A percentile compares a stretch with the other conserved stretches of the same genome.
These are phyloP conservation scores for Crotophaga sulcirostris DNA, from an alignment of 2,113 vertebrate species.

Conservation along the genomic window DNA sequence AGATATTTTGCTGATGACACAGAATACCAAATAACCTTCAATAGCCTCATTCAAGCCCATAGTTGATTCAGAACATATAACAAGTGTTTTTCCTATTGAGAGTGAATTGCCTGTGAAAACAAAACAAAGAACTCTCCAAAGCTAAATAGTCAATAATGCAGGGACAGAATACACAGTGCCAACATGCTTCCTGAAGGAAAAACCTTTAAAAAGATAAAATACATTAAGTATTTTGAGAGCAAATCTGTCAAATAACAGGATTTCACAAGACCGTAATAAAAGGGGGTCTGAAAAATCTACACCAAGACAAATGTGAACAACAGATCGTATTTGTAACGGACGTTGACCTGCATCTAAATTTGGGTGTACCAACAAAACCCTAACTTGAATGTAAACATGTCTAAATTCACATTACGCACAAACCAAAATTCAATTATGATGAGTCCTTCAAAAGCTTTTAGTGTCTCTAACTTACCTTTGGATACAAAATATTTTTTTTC, in stretches of 20 bases:
- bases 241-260: not conserved
- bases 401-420: fast-evolving
- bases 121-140: not conserved
- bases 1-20: not conserved
- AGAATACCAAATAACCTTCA: not conserved
- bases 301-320: not conserved
- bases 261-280: not conserved
- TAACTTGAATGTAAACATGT: not conserved
- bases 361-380: not conserved
- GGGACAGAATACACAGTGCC: not conserved
- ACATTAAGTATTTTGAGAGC: not conserved
- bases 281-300: not conserved
- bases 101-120: not conserved
- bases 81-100: not conserved
- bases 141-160: not conserved
- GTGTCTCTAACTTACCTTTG: not conserved
- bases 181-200: too few relatives aligned
- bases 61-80: not conserved
- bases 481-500: not conserved
- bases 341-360: not conserved
- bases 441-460: not conserved
- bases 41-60: not conserved
- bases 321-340: not conserved
- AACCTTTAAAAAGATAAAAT: too few relatives aligned
- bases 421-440: not conserved